Conservation (phyloP, 2,888 invertebrate genomes). For the Fragum whitleyi region DNA sequence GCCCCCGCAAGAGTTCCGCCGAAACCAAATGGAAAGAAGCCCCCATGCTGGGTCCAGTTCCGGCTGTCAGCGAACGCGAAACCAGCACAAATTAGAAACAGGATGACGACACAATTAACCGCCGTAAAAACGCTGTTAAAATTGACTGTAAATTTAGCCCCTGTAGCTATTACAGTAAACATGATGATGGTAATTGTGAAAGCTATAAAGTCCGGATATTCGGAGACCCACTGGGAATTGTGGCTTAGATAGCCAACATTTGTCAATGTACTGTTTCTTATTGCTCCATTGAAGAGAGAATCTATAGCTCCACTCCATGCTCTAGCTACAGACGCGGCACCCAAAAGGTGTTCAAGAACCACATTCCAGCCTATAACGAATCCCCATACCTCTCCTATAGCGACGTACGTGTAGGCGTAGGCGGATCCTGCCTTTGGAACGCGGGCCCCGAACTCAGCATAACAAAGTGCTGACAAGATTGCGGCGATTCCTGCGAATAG, state of each 20-base stretch:
- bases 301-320: slow-evolving; percentile 86
- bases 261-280: slow-evolving; percentile 84
- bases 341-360: slow-evolving; percentile 87
- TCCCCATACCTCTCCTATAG: slow-evolving; percentile 95
- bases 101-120: slow-evolving; percentile 84
- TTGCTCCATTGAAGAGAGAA: slow-evolving; percentile 83
- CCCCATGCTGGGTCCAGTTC: slow-evolving; percentile 90
- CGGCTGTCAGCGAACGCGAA: slow-evolving; percentile 92
- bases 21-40: slow-evolving; percentile 85
- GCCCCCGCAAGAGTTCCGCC: slow-evolving; percentile 84
- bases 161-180: slow-evolving; percentile 80
- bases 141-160: slow-evolving; percentile 84
- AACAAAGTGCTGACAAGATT: slow-evolving; percentile 86
- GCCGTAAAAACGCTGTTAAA: slow-evolving; percentile 85
- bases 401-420: slow-evolving; percentile 96
- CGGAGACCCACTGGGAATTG: slow-evolving; percentile 74
- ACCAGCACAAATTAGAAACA: slow-evolving; percentile 88
- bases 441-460: slow-evolving; percentile 84
- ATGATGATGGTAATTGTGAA: slow-evolving; percentile 86
- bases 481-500: slow-evolving; percentile 86
- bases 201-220: slow-evolving; percentile 86
- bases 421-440: slow-evolving; percentile 89
- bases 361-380: slow-evolving; percentile 95
- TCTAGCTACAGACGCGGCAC: slow-evolving; percentile 87
- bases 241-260: slow-evolving; percentile 75